Percentiles rank a stretch among this genome's conserved stretches.
These are phyloP conservation scores for Zoroaster sp. DNA, from an alignment of 53 echinoderm and acorn worm species.

Conservation along the genomic window DNA sequence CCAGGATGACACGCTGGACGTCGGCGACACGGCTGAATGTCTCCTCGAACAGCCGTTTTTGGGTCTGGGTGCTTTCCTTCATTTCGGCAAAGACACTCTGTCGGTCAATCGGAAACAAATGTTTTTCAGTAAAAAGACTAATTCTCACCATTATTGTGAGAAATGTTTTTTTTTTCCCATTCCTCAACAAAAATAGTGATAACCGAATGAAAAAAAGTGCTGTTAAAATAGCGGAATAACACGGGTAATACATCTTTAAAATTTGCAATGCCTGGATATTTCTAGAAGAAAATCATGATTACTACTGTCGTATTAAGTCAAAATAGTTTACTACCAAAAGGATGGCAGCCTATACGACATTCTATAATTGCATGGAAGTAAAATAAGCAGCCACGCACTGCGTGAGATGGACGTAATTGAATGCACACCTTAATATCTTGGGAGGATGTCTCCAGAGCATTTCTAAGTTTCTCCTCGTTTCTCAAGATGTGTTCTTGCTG, in stretches of 20 bases:
- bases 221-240: too few relatives aligned
- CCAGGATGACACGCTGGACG: constrained; percentile 87
- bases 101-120: not conserved
- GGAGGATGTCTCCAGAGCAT: constrained; percentile 64
- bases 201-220: too few relatives aligned
- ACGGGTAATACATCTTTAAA: too few relatives aligned
- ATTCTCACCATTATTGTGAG: not conserved
- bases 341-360: too few relatives aligned
- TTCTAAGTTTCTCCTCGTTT: constrained; percentile 71
- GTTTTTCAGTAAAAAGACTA: not conserved
- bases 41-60: constrained; percentile 81
- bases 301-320: too few relatives aligned
- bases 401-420: not conserved
- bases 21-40: constrained; percentile 79
- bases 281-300: too few relatives aligned
- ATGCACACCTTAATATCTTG: constrained; percentile 45
- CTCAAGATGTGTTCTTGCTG: constrained; percentile 82
- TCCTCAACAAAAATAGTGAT: too few relatives aligned
- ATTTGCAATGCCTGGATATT: too few relatives aligned
- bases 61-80: constrained; percentile 83
- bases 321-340: too few relatives aligned
- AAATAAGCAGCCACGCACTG: too few relatives aligned
- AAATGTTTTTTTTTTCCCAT: too few relatives aligned
- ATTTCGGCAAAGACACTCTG: constrained; percentile 76
- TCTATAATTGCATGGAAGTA: too few relatives aligned